Conservation (phyloP, 2,797 vertebrate genomes). For the Geotrypetes seraphini region DNA sequence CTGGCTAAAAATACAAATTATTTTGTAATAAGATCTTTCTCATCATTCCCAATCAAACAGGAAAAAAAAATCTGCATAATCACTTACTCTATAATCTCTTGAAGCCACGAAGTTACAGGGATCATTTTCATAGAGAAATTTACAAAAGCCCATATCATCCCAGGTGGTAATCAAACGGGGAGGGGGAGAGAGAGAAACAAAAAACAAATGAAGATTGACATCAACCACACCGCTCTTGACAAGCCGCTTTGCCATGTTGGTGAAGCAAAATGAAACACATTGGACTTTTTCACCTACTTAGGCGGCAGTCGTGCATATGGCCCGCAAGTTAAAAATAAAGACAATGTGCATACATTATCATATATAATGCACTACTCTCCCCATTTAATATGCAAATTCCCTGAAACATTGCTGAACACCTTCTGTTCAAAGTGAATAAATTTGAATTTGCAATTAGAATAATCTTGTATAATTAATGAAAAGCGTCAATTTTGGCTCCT, state of each 20-base stretch:
- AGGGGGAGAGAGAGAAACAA: too few relatives aligned
- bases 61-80: too few relatives aligned
- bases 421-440: slow-evolving; percentile 90
- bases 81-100: too few relatives aligned
- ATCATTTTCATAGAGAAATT: too few relatives aligned
- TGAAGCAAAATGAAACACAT: slow-evolving; percentile 44
- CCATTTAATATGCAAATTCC: slow-evolving; percentile 96
- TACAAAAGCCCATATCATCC: too few relatives aligned
- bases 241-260: not conserved
- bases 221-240: too few relatives aligned
- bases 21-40: too few relatives aligned
- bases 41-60: too few relatives aligned
- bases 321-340: slow-evolving; percentile 85
- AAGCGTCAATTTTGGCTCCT: slow-evolving; percentile 86
- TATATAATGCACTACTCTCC: slow-evolving; percentile 72
- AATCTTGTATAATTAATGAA: slow-evolving; percentile 98
- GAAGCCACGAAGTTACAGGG: too few relatives aligned
- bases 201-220: too few relatives aligned
- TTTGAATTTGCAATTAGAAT: slow-evolving; percentile 95
- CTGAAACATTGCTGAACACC: slow-evolving; percentile 89
- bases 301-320: slow-evolving; percentile 72
- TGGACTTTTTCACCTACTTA: slow-evolving; percentile 63
- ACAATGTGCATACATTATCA: slow-evolving; percentile 88
- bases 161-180: too few relatives aligned
- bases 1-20: too few relatives aligned